Evolutionary conservation across 1,140 invertebrate species (phyloP).

Genomic region (Diachasmimorpha longicaudata): DNA sequence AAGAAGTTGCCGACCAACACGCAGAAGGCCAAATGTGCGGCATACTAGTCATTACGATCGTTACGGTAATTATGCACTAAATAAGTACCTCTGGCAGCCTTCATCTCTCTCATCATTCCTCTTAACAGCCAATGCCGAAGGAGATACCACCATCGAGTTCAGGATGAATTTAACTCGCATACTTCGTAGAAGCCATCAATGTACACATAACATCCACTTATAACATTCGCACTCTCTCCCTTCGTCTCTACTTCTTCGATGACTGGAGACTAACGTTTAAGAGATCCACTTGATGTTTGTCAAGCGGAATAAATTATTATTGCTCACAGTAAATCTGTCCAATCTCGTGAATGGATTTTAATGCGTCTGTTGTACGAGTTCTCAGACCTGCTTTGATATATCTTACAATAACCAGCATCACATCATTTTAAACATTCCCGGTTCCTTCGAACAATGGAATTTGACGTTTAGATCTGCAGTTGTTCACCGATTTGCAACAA

Average conservation of each 20-base stretch:
- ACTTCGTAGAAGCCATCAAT: constrained; percentile 51
- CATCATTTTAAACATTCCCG: background rate
- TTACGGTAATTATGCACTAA: constrained; percentile 53
- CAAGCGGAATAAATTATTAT: constrained; percentile 52
- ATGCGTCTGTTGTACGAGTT: constrained; percentile 25
- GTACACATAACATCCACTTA: constrained; percentile 10
- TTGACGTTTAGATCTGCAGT: too few relatives aligned
- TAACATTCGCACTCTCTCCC: background rate
- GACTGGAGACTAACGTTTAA: constrained; percentile 42
- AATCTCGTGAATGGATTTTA: constrained; percentile 42
- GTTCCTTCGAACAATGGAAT: background rate
- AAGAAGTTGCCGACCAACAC: constrained; percentile 3
- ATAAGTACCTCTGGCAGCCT: constrained; percentile 37
- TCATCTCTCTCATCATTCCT: constrained; percentile 19
- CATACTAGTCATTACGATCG: constrained; percentile 40
- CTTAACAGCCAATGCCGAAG: background rate
- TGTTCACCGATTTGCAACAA: too few relatives aligned
- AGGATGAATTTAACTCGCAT: constrained; percentile 35
- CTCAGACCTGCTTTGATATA: background rate
- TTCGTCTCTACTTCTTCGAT: background rate
- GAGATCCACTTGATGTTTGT: constrained; percentile 44
- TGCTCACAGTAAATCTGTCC: constrained; percentile 47
- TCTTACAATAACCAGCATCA: background rate
- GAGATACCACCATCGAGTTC: constrained; percentile 2
- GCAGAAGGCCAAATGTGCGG: background rate